A percentile compares a stretch with the other conserved stretches of the same genome.
phyloP scores from a whole-genome alignment of 2,113 vertebrate species.

The Tautogolabrus adspersus region DNA sequence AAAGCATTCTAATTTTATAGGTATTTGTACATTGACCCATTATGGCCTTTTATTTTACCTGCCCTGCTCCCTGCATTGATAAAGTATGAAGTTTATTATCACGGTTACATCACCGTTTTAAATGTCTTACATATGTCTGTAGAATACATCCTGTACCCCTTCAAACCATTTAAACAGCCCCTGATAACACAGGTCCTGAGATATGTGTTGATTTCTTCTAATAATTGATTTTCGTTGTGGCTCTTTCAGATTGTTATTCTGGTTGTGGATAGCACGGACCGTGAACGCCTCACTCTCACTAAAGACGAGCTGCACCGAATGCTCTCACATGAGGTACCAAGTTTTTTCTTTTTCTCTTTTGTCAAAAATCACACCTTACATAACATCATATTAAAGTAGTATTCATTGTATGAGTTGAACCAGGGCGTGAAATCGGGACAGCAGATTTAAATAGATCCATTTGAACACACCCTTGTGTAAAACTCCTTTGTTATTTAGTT shows the following conservation, averaged over 20 bases:
- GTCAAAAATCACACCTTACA: neutral
- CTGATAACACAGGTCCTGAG: conserved; percentile 6
- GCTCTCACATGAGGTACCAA: conserved; percentile 88
- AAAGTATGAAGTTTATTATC: neutral
- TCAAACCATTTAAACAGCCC: neutral
- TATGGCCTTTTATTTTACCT: neutral
- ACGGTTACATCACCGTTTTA: conserved; percentile 13
- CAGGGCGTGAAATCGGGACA: neutral
- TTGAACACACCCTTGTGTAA: neutral
- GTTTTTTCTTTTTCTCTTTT: neutral
- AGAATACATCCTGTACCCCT: neutral
- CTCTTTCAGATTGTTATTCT: conserved; percentile 86
- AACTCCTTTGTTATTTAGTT: neutral
- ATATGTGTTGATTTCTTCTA: neutral
- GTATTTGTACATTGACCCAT: neutral
- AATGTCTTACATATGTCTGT: neutral
- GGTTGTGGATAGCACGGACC: conserved; percentile 90
- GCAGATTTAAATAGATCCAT: neutral
- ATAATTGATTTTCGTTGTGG: neutral
- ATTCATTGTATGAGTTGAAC: neutral
- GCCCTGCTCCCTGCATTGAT: neutral
- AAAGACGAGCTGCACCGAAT: conserved; percentile 87
- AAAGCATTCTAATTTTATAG: neutral
- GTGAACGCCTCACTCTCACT: conserved; percentile 83
- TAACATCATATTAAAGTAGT: neutral